Percentiles rank a stretch among this genome's conserved stretches.
These are phyloP conservation scores for Chalcosyrphus nemorum DNA, from an alignment of 2,888 invertebrate species.

Conservation along the genomic window DNA sequence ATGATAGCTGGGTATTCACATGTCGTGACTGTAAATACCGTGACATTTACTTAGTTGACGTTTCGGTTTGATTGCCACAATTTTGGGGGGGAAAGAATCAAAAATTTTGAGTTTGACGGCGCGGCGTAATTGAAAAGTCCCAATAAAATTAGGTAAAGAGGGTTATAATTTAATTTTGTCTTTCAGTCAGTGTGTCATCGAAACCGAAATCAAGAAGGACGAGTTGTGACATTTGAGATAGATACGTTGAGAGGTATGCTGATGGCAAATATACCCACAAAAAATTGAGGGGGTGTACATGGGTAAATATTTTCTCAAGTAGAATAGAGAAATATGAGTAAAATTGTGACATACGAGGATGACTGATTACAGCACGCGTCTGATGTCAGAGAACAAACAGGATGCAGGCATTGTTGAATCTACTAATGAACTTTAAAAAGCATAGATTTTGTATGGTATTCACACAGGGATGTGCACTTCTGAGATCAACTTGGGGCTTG, in stretches of 20 bases:
- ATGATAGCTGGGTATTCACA: conserved; percentile 7
- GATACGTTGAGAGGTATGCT: neutral
- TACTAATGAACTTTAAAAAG: neutral
- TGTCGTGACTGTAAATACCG: conserved; percentile 51
- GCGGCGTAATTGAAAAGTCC: neutral
- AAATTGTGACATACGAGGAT: neutral
- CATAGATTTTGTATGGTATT: neutral
- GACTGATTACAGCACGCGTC: neutral
- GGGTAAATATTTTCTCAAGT: conserved; percentile 9
- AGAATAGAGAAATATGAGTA: conserved; percentile 2
- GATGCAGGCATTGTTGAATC: neutral
- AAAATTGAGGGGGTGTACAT: neutral
- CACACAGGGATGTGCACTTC: neutral
- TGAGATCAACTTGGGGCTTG: neutral
- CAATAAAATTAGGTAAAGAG: conserved; percentile 1
- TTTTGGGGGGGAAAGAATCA: neutral
- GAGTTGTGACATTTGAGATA: neutral
- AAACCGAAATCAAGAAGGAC: conserved; percentile 14
- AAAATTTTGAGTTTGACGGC: neutral
- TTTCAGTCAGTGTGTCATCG: neutral
- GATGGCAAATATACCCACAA: neutral
- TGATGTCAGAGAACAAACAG: neutral
- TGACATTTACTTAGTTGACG: conserved; percentile 36
- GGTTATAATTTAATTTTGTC: conserved; percentile 1
- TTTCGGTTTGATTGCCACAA: neutral